Percentiles rank a stretch among this genome's conserved stretches.
phyloP scores from a whole-genome alignment of 2,797 vertebrate genomes.

The Crocidura indochinensis region DNA sequence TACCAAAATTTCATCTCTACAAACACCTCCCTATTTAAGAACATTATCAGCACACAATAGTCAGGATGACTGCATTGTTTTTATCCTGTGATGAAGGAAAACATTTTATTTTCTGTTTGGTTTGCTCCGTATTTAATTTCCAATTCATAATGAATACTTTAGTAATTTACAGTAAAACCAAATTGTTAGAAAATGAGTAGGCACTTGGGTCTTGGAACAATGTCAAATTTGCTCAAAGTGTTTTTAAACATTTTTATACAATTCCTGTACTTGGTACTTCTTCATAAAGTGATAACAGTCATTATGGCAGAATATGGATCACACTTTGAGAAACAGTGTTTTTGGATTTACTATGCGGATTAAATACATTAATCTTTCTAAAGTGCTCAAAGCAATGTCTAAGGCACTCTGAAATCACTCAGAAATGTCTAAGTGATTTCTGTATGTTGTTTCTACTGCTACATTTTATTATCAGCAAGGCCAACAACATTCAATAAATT shows the following conservation, averaged over 20 bases:
- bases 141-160: background rate
- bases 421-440: no score
- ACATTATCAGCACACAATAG: background rate
- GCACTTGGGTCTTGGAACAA: background rate
- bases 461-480: background rate
- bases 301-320: background rate
- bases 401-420: no score
- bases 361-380: background rate
- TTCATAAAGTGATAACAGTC: background rate
- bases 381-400: background rate
- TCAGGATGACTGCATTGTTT: background rate
- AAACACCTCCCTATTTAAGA: background rate
- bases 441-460: background rate
- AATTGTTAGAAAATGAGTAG: background rate
- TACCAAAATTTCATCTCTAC: background rate
- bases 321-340: background rate
- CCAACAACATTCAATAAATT: background rate
- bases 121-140: conserved; percentile 18
- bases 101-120: background rate
- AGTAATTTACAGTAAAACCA: background rate
- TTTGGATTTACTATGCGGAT: background rate
- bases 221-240: background rate
- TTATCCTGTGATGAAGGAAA: background rate
- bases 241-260: background rate
- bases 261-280: background rate